Evolutionary conservation across 2,797 vertebrate genomes (phyloP).

Genomic region (Lutjanus argentimaculatus): DNA sequence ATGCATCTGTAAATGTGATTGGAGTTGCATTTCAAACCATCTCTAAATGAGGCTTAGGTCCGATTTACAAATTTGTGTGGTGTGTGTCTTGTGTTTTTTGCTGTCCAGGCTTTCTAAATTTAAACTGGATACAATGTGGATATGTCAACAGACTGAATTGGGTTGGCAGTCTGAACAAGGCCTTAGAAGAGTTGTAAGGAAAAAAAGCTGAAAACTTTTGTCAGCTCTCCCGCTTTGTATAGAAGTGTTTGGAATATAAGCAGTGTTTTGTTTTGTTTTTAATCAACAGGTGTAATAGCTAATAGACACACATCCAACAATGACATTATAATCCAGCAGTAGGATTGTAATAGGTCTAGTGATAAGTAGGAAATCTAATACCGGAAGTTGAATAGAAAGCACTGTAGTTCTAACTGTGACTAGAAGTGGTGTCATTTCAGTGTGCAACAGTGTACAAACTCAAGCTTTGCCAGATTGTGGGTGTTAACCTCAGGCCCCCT

Average conservation of each 20-base stretch:
- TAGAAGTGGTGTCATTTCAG: slow-evolving; percentile 49
- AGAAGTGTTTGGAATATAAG: neutral
- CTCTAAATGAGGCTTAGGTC: too few species aligned
- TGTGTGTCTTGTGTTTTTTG: too few species aligned
- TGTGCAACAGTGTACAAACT: slow-evolving; percentile 22
- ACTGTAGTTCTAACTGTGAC: slow-evolving; percentile 35
- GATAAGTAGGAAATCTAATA: slow-evolving; percentile 8
- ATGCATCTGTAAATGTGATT: too few species aligned
- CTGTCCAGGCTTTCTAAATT: too few species aligned
- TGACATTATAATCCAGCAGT: slow-evolving; percentile 12
- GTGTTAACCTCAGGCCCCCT: slow-evolving; percentile 57
- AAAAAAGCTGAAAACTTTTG: neutral
- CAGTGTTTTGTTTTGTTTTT: neutral
- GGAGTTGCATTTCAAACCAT: too few species aligned
- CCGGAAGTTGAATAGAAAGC: slow-evolving; percentile 26
- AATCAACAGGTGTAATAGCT: neutral
- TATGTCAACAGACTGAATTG: too few species aligned
- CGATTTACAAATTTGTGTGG: too few species aligned
- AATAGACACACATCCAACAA: neutral
- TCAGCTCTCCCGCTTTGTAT: neutral
- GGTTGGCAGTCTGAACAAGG: too few species aligned
- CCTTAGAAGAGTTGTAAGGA: neutral
- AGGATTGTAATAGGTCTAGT: slow-evolving; percentile 10
- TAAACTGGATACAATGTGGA: too few species aligned
- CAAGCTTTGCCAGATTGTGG: slow-evolving; percentile 57